Evolutionary conservation across 2,888 invertebrate genomes (phyloP).

Genomic region (Napeogenes inachia): DNA sequence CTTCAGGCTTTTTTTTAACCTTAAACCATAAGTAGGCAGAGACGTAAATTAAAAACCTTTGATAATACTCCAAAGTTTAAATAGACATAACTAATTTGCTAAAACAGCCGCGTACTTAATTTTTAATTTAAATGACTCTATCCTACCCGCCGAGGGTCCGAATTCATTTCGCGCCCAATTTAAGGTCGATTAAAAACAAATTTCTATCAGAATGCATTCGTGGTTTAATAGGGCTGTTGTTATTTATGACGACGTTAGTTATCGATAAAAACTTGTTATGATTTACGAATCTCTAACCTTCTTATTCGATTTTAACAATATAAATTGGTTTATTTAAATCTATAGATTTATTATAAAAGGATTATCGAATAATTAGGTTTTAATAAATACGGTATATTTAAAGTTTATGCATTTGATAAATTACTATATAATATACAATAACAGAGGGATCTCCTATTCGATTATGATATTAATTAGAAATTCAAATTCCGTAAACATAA

Average conservation of each 20-base stretch:
- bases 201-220: conserved; percentile 71
- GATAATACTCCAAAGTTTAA: conserved; percentile 1
- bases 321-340: conserved; percentile 20
- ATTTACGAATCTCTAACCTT: conserved; percentile 32
- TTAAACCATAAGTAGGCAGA: no score
- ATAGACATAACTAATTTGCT: conserved; percentile 7
- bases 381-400: no score
- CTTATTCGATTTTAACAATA: conserved; percentile 20
- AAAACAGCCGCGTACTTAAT: conserved; percentile 41
- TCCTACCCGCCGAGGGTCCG: conserved; percentile 48
- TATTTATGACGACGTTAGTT: conserved; percentile 36
- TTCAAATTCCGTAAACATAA: no score
- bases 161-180: conserved; percentile 78
- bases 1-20: no score
- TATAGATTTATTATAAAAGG: no score
- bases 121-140: conserved; percentile 64
- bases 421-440: background rate
- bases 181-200: conserved; percentile 75
- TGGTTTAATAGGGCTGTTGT: conserved; percentile 55
- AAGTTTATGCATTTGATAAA: no score
- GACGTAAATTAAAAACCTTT: background rate
- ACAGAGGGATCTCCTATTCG: no score
- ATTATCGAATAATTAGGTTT: no score
- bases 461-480: no score
- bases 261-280: conserved; percentile 33